Evolutionary conservation across 1,140 invertebrate genomes (phyloP), one percentile per base, ranked within the genome.

Genomic region (Lethocerus indicus): DNA sequence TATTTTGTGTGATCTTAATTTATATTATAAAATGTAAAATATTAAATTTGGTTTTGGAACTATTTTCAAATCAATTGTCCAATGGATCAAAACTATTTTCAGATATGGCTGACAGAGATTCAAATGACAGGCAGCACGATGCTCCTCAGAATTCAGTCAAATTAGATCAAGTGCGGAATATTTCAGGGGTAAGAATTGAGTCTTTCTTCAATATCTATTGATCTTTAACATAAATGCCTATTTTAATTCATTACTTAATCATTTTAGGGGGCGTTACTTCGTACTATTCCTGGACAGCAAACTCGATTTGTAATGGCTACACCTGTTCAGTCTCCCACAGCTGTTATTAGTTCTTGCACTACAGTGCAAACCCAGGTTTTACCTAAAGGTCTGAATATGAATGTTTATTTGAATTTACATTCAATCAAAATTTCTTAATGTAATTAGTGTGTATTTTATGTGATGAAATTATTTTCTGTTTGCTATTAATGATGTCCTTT

Each of bases 281-380:
- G 50, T 12, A 51, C 50, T 1, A 45, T 51, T 44, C 35, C 50
- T 35, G n/a, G 42, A 1, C 21, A 23, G 16, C 49, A 50, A 42
- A 24, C 25, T 12, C 26, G 32, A 23, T 32, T 43, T 37, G n/a
- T 51, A n/a, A 46, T 51, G 28, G 40, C 44, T 29, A 28, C 43
- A 18, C 35, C 44, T n/a, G 44, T 29, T 25, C 41, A 44, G 18
- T 29, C 43, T 5, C 41, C 47, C 20, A 23, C 50, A 16, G 49
- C 49, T 20, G 16, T 51, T 1, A 51, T 51, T 37, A 50, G 49
- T 26, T 24, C 50, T 4, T 40, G 43, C 7, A 50, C 49, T 12
- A 51, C 50, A 12, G 40, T 51, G 18, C 50, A 51, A 36, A 44
- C 43, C 27, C 50, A 51, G 41, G 50, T 51, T 27, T 18, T 51